A percentile compares a stretch with the other conserved stretches of the same genome.
These are phyloP conservation scores for Galendromus occidentalis DNA, from an alignment of 1,140 invertebrate genomes.

Conservation along the genomic window DNA sequence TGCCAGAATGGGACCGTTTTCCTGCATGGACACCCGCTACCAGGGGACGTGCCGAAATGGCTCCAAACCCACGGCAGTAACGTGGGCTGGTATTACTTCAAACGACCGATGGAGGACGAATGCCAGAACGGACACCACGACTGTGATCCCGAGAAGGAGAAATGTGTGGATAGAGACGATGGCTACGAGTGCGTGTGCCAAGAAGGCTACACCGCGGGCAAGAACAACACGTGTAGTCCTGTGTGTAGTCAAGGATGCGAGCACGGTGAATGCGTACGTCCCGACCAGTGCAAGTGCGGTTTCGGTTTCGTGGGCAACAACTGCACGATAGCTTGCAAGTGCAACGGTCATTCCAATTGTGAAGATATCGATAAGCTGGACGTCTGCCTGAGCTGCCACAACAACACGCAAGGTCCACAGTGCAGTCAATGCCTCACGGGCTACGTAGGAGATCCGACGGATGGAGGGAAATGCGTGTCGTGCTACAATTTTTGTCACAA, in stretches of 20 bases:
- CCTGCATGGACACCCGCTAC: conserved; percentile 15
- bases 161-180: conserved; percentile 48
- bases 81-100: conserved; percentile 52
- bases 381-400: conserved; percentile 60
- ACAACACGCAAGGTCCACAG: conserved; percentile 60
- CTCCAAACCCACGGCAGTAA: conserved; percentile 7
- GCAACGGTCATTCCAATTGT: conserved; percentile 82
- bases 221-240: conserved; percentile 43
- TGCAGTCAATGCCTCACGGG: conserved; percentile 69
- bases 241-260: conserved; percentile 73
- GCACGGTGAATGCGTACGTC: conserved; percentile 59
- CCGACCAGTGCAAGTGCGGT: conserved; percentile 65
- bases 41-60: conserved; percentile 2
- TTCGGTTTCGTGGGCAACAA: conserved; percentile 86
- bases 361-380: conserved; percentile 58
- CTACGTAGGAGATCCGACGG: conserved; percentile 70
- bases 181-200: conserved; percentile 73
- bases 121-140: conserved; percentile 74
- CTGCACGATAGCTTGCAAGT: conserved; percentile 78
- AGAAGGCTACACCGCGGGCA: conserved; percentile 41
- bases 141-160: conserved; percentile 62
- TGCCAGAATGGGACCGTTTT: conserved; percentile 23
- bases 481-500: conserved; percentile 55
- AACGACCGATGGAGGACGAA: conserved; percentile 79
- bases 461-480: conserved; percentile 63